Evolutionary conservation across 2,113 vertebrate species (phyloP).

Genomic region (Gymnobelideus leadbeateri): DNA sequence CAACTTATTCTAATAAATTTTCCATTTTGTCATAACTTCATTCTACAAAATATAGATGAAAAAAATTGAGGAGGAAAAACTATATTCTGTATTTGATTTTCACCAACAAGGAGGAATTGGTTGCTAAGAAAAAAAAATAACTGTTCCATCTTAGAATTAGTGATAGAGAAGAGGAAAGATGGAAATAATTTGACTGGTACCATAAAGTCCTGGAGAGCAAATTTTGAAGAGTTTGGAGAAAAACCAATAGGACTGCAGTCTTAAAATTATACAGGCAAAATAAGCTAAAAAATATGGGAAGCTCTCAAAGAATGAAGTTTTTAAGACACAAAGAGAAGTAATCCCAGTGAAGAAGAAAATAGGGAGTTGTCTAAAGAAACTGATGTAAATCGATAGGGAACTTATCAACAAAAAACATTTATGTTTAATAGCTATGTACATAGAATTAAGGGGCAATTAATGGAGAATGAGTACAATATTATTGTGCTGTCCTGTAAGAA

Average conservation of each 20-base stretch:
- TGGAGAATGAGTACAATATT: neutral
- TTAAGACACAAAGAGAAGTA: neutral
- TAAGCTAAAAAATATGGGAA: neutral
- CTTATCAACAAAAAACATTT: neutral
- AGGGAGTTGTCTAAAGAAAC: neutral
- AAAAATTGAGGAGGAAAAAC: neutral
- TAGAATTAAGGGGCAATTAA: neutral
- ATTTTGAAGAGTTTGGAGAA: neutral
- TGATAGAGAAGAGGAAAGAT: neutral
- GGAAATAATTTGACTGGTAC: neutral
- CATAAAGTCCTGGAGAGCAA: neutral
- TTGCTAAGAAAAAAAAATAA: neutral
- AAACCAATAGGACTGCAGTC: neutral
- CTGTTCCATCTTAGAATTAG: neutral
- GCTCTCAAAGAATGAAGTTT: neutral
- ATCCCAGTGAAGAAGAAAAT: neutral
- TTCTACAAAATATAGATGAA: neutral
- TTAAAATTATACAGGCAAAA: neutral
- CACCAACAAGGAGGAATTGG: neutral
- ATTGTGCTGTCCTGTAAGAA: neutral
- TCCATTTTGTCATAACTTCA: neutral
- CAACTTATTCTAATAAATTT: neutral
- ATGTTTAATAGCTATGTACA: neutral
- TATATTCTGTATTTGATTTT: neutral
- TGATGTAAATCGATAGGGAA: neutral